Base-by-base conservation (phyloP, 2,797 vertebrate genomes). In the Pitangus sulphuratus region DNA sequence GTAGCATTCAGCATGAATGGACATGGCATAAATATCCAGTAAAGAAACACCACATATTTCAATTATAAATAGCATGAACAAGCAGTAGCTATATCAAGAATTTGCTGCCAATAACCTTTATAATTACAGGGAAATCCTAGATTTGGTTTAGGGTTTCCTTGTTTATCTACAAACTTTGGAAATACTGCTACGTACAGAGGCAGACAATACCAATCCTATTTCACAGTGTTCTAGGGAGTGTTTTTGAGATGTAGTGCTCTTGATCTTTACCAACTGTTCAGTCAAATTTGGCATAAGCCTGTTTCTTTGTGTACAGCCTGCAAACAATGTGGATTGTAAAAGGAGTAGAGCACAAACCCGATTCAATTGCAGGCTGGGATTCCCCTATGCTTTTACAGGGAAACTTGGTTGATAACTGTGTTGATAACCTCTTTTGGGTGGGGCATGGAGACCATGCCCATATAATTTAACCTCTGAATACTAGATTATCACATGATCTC, bases 341-440 rank as follows among this genome's bases (percentile, higher is more conserved):
- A 93, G 28, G 48, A 94, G 47, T 53, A 71, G 57, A 42, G 87
- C 68, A 84, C 35, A 93, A 96, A 83, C 64, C 24, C 60, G 75
- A 51, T 87, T 85, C 90, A 87, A 68, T 40, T 75, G 91, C 50
- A 91, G 70, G 17, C 85, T 95, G 93, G 96, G 91, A 95, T 96
- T 97, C 65, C 97, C 96, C 94, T 76, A 22, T 18, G 42, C 17
- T 80, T 95, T 84, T 69, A 71, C 11, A 82, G 60, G 37, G 70
- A 82, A 95, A 80, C 79, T 60, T 81, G 54, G 48, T 77, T 68
- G 82, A 83, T 94, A 96, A 90, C n/a, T 31, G 13, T 89, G 54
- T 95, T n/a, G n/a, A n/a, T n/a, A n/a, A n/a, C n/a, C n/a, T n/a
- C n/a, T n/a, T n/a, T 86, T 94, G 87, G 87, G 57, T 76, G 77